Evolutionary conservation across 1,140 invertebrate genomes (phyloP), one percentile per base, ranked within the genome.

Genomic region (Meloidogyne hapla): DNA sequence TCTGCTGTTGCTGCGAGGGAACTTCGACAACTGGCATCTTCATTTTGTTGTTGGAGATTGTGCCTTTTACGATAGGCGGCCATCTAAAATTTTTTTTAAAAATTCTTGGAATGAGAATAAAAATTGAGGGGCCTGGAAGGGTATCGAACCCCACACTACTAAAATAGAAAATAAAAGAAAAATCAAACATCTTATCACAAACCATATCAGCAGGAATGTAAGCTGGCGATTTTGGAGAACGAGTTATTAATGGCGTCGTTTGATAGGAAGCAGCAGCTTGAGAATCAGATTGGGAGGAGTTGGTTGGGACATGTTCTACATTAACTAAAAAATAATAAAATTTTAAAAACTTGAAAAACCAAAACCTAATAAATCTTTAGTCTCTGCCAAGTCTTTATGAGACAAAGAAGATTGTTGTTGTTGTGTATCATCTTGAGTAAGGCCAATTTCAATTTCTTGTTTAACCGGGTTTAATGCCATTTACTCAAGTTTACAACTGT

Each of bases 1-100:
- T 85, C 83, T 9, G 85, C 83, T 10, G 83, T 85, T 21, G 83
- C 85, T 12, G 83, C 83, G 23, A 85, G 38, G 15, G 76, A 81
- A 56, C 77, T 82, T 61, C 77, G 71, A 69, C 85, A 85, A 56
- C 72, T 74, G 8, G 48, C 79, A n/a, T 86, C 84, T 18, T 84
- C 84, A n/a, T 81, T 78, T 63, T 86, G 79, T 33, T 69, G 71
- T 62, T 86, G 76, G 8, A 77, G 62, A 25, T 68, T 77, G 40
- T 77, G 76, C n/a, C 76, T 38, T 68, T 68, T 42, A n/a, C 76
- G 69, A 38, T 77, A 74, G n/a, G 76, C 74, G n/a, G 73, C n/a
- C 74, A 40, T 38, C 26, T 33, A 13, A 62, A 56, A 76, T n/a
- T 28, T 62, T 6, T 6, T 33, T 33, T 33, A 33, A 33, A 33